Evolutionary conservation across 2,888 invertebrate species (phyloP).

Genomic region (Aelia acuminata): DNA sequence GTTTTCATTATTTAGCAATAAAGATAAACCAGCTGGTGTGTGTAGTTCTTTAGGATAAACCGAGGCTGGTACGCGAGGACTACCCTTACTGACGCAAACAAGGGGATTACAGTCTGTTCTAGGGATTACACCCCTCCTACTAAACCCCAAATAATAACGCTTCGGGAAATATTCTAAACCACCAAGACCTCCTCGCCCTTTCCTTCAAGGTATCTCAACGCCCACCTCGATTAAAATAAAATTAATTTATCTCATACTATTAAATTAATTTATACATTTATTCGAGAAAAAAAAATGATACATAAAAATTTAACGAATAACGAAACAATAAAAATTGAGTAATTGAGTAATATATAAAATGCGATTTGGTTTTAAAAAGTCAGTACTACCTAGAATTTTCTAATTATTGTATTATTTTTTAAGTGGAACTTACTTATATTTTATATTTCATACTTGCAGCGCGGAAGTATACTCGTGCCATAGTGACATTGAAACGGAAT

Average conservation of each 20-base stretch:
- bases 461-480: too few species aligned
- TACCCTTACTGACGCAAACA: constrained; percentile 43
- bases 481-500: too few species aligned
- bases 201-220: not conserved
- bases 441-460: too few species aligned
- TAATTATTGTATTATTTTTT: too few species aligned
- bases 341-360: too few species aligned
- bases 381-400: too few species aligned
- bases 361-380: too few species aligned
- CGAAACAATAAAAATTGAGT: too few species aligned
- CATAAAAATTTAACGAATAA: too few species aligned
- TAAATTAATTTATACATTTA: too few species aligned
- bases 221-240: not conserved
- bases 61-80: not conserved
- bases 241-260: not conserved
- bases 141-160: constrained; percentile 51
- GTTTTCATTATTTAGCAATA: constrained; percentile 5
- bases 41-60: not conserved
- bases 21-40: not conserved
- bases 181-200: not conserved
- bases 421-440: too few species aligned
- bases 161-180: constrained; percentile 50
- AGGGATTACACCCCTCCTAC: constrained; percentile 40
- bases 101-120: constrained; percentile 39
- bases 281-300: too few species aligned